phyloP scores from a whole-genome alignment of 1,140 invertebrate species.

The Lordiphosa mommai region DNA sequence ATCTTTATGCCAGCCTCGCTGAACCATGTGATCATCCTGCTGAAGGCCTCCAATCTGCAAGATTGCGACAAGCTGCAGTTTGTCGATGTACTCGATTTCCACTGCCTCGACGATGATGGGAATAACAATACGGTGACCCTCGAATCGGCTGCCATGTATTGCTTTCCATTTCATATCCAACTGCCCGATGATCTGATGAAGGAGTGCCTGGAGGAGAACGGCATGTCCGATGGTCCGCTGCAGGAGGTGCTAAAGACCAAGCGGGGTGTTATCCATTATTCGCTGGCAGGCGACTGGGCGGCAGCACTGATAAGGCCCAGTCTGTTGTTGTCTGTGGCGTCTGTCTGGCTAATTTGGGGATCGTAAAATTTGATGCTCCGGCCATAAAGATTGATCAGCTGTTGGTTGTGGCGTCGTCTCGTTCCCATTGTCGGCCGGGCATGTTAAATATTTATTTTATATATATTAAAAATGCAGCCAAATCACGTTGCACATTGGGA shows the following conservation, averaged over 20 bases:
- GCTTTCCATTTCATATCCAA: conserved; percentile 61
- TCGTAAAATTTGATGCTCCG: conserved; percentile 58
- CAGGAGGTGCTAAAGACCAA: conserved; percentile 13
- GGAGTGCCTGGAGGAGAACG: conserved; percentile 23
- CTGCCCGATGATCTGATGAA: conserved; percentile 48
- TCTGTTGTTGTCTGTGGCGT: neutral
- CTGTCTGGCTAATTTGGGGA: conserved; percentile 18
- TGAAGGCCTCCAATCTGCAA: conserved; percentile 38
- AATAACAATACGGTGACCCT: conserved; percentile 13
- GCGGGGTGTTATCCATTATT: conserved; percentile 25
- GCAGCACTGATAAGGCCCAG: neutral
- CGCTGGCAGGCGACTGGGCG: neutral
- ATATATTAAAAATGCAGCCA: conserved; percentile 25
- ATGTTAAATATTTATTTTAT: conserved; percentile 38
- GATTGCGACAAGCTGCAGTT: conserved; percentile 15
- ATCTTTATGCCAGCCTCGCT: conserved; percentile 25
- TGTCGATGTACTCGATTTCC: conserved; percentile 13
- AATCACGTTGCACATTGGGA: conserved; percentile 59
- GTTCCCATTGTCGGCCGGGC: neutral
- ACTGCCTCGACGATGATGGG: conserved; percentile 2
- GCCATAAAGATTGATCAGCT: conserved; percentile 59
- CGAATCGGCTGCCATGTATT: conserved; percentile 24
- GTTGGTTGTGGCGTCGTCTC: no score
- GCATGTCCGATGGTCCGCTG: neutral
- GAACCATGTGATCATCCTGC: conserved; percentile 22